Base-by-base conservation (phyloP, 1,140 invertebrate species). In the Zaprionus davidi region DNA sequence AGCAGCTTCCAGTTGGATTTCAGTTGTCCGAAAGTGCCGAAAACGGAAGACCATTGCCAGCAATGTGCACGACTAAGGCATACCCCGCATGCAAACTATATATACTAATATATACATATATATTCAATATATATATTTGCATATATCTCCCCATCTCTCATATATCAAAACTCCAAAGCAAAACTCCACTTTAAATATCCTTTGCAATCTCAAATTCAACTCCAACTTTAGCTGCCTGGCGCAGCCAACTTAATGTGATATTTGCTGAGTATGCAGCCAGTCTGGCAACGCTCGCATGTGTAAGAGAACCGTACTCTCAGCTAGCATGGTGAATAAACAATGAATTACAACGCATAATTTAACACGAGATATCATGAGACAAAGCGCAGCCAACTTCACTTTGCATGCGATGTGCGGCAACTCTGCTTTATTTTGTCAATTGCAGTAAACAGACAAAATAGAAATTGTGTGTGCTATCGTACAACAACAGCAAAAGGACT, bases 291-390 rank as follows among this genome's bases (percentile, higher is more conserved):
- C 46, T 5, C 4, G 2, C 38, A 0, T 2, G 9, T 17, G 3
- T 0, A 2, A 17, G 3, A 1, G 0, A 49, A 12, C n/a, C 22
- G 46, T 49, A 3, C 20, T 11, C 17, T 49, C 5, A 17, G 46
- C 46, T 24, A 13, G 46, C 20, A 17, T 22, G 22, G 46, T 51
- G 46, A 24, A 49, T 49, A 49, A 9, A 22, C 17, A 49, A 49
- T 49, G 46, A 49, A 51, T 24, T 24, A 51, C 46, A 51, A 24
- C 46, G 20, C 46, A 24, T 51, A 51, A 51, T 51, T 51, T 51
- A 11, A 12, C 46, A 51, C 13, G 20, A 24, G 20, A 51, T 51
- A 51, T 20, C 9, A 51, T 11, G 20, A 12, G 12, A 5, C 17
- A 12, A 51, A 12, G 20, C 46, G 46, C 17, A 22, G 46, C 17